These are phyloP conservation scores for Sinosuthora webbiana DNA, from an alignment of 2,113 vertebrate species.

Conservation along the genomic window DNA sequence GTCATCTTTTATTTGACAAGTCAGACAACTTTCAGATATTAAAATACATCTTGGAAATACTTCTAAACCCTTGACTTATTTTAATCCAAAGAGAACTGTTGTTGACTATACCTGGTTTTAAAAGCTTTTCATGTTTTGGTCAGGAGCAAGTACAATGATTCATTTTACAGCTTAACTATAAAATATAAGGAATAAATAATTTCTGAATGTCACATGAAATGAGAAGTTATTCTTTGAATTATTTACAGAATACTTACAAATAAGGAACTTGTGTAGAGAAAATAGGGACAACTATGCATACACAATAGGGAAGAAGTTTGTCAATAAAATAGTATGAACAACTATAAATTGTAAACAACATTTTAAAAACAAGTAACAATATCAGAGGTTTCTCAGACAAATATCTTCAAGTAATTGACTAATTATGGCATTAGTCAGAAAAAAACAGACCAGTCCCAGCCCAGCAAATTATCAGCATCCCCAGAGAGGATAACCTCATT, in stretches of 20 bases:
- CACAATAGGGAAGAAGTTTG: background rate
- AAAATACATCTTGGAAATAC: background rate
- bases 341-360: background rate
- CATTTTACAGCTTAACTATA: background rate
- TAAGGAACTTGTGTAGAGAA: background rate
- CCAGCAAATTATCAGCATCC: background rate
- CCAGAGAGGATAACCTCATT: background rate
- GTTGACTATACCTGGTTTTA: background rate
- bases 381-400: background rate
- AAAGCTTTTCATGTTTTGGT: background rate
- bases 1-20: slow-evolving; percentile 5
- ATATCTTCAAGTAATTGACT: background rate
- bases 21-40: background rate
- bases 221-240: background rate
- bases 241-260: background rate
- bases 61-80: background rate
- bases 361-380: background rate
- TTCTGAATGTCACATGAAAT: background rate
- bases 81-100: background rate
- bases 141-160: background rate
- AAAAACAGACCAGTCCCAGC: background rate
- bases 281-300: background rate
- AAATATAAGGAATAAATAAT: background rate
- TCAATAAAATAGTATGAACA: background rate
- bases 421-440: background rate